Evolutionary conservation across 2,888 invertebrate genomes (phyloP), one percentile per base, ranked within the genome.

Genomic region (Microchrysa polita): DNA sequence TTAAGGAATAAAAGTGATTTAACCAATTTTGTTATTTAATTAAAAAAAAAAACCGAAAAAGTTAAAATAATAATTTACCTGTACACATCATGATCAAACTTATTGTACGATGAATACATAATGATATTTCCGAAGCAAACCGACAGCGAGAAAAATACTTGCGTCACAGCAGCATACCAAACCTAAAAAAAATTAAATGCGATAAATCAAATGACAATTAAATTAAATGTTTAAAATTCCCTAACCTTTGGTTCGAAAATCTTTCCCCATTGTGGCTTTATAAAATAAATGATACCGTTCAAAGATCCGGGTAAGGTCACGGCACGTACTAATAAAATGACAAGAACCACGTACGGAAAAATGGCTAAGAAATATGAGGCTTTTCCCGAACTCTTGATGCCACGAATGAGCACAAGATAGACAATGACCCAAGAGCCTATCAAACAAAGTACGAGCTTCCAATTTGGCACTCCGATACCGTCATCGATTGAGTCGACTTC

Each of bases 311-410:
- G 87, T 72, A 91, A 80, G 0, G 89, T 89, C 0, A 88, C 84
- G 0, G 90, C 88, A 69, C 88, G 84, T n/a, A 91, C 85, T 23
- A 93, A 83, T 71, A 93, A 83, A 22, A 88, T 87, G 71, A 88
- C 83, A 83, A 92, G 87, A 55, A 92, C 88, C 4, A 90, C 83
- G 79, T 91, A 91, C 0, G 92, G 92, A 79, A 92, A 92, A 4
- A 93, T 82, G 0, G 93, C 93, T 10, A 93, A 88, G 79, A 93
- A 89, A 80, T 93, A 93, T 0, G 93, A 90, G 0, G 88, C 90
- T 81, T 90, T 91, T 59, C 91, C 91, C 0, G 90, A 88, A 77
- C 89, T 89, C 78, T 87, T 87, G 0, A 91, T 88, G 1, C 90
- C 90, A 0, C 87, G 86, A 0, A 86, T 83, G 0, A 90, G 83